Evolutionary conservation across 2,797 vertebrate species (phyloP).

Genomic region (Fringilla coelebs): DNA sequence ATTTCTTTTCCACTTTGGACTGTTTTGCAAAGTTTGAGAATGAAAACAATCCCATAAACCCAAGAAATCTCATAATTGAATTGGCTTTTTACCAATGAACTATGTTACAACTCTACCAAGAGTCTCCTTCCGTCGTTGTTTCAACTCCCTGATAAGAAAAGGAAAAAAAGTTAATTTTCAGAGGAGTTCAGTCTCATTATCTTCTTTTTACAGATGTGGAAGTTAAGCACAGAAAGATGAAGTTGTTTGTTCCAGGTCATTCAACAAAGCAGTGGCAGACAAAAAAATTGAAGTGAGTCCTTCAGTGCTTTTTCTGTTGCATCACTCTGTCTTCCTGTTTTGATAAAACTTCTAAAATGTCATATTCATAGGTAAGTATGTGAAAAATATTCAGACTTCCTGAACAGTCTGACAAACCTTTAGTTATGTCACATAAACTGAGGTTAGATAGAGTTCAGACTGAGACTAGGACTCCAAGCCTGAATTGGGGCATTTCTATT

Average conservation of each 20-base stretch:
- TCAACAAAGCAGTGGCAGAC: not conserved
- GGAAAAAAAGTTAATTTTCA: not conserved
- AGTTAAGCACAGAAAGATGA: not conserved
- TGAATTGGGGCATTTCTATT: not conserved
- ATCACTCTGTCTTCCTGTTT: constrained; percentile 32
- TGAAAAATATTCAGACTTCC: not conserved
- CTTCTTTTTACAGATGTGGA: constrained; percentile 31
- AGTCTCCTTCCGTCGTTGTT: not conserved
- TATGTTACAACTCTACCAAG: not conserved
- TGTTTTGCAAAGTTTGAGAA: constrained; percentile 12
- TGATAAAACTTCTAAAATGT: not conserved
- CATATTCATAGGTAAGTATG: not conserved
- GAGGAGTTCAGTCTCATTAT: not conserved
- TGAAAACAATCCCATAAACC: constrained; percentile 35
- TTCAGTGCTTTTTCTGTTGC: not conserved
- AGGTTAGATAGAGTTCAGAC: not conserved
- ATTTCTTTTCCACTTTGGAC: constrained; percentile 52
- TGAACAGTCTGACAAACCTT: not conserved
- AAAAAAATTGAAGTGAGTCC: not conserved
- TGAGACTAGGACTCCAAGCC: not conserved
- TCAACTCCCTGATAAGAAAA: not conserved
- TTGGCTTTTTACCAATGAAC: not conserved
- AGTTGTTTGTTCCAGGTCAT: constrained; percentile 8
- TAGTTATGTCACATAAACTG: not conserved
- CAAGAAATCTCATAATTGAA: not conserved